Evolutionary conservation across 2,888 invertebrate species (phyloP).

Genomic region (Rhagophthalmus giganteus): DNA sequence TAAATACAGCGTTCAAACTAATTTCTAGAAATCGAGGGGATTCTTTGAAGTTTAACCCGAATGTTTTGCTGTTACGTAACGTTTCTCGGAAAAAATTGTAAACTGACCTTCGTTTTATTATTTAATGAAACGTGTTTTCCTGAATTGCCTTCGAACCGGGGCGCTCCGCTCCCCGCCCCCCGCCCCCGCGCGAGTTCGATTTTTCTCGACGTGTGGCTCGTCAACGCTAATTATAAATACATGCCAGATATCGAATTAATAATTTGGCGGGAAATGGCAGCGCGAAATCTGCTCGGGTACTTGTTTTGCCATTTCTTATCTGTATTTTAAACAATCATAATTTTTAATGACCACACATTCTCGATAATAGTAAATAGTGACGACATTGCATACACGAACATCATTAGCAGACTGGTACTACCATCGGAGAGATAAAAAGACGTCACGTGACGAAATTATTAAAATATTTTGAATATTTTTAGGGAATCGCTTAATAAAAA

Average conservation of each 20-base stretch:
- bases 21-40: conserved; percentile 1
- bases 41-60: not conserved
- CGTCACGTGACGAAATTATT: not conserved
- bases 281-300: not conserved
- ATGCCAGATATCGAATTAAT: not conserved
- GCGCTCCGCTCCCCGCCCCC: too few species aligned
- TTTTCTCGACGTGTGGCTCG: not conserved
- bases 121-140: not conserved
- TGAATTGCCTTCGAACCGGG: too few species aligned
- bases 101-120: not conserved
- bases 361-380: conserved; percentile 22
- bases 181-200: too few species aligned
- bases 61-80: conserved; percentile 1
- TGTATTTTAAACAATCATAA: conserved; percentile 1
- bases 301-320: conserved; percentile 7
- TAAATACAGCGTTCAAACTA: not conserved
- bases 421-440: not conserved
- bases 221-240: too few species aligned
- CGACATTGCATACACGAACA: conserved; percentile 3
- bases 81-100: conserved; percentile 1
- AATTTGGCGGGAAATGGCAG: conserved; percentile 7
- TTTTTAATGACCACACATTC: conserved; percentile 18
- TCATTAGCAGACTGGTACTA: conserved; percentile 1
- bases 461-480: not conserved
- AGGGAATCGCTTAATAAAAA: too few species aligned